A percentile compares a stretch with the other conserved stretches of the same genome.
Conservation (phyloP, 1,140 invertebrate species). For the Leptinotarsa undecemlineata region DNA sequence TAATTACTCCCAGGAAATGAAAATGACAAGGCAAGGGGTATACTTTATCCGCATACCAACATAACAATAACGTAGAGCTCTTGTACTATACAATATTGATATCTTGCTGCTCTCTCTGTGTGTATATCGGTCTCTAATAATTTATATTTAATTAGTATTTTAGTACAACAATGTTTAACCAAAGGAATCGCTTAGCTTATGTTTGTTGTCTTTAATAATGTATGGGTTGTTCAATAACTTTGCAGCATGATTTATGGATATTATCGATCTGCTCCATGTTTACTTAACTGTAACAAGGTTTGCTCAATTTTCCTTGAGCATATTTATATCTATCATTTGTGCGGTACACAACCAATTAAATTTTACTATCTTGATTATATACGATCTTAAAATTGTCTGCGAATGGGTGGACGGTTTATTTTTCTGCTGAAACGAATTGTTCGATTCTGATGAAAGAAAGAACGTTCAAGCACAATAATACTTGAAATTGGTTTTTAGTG, state of each 20-base stretch:
- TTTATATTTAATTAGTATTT: conserved; percentile 33
- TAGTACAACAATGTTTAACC: conserved; percentile 30
- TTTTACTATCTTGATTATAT: conserved; percentile 30
- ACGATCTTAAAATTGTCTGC: conserved; percentile 5
- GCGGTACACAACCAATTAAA: conserved; percentile 30
- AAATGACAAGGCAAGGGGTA: conserved; percentile 26
- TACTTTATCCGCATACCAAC: conserved; percentile 25
- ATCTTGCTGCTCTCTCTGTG: conserved; percentile 21
- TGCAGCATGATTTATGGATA: conserved; percentile 39
- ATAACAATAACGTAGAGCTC: conserved; percentile 14
- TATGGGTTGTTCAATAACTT: conserved; percentile 33
- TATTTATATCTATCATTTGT: conserved; percentile 35
- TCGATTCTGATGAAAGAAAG: not conserved
- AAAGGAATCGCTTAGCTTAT: conserved; percentile 31
- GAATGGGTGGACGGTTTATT: conserved; percentile 1
- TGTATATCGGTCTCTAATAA: conserved; percentile 26
- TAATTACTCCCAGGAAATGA: conserved; percentile 29
- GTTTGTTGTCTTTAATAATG: conserved; percentile 32
- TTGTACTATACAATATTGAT: conserved; percentile 29
- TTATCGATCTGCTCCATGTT: conserved; percentile 35
- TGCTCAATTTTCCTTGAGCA: conserved; percentile 27
- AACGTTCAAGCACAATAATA: not conserved
- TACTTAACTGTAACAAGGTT: conserved; percentile 32
- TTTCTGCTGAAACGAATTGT: not conserved
- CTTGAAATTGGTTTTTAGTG: not conserved